phyloP scores from a whole-genome alignment of 2,113 vertebrate species.

The Onychorhynchus coronatus region DNA sequence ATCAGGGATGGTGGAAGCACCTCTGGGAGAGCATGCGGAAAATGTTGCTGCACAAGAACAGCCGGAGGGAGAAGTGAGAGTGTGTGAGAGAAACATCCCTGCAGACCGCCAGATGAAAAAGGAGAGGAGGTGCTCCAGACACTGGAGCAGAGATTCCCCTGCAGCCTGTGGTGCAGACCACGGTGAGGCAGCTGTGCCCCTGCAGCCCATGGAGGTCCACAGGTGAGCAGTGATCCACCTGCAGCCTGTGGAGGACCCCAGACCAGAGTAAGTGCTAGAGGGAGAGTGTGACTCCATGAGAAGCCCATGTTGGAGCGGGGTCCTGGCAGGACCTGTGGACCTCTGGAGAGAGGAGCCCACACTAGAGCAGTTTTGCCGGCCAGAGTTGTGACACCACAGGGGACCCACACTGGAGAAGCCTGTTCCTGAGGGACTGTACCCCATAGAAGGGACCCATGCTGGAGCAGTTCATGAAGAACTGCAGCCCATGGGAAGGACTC shows the following conservation, averaged over 20 bases:
- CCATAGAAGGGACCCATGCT: rapidly evolving
- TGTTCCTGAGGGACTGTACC: neutral
- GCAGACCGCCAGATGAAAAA: neutral
- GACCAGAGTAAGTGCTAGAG: rapidly evolving
- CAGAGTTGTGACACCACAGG: neutral
- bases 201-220: neutral
- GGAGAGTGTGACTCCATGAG: neutral
- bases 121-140: neutral
- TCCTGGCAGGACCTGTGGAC: neutral
- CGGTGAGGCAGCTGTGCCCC: neutral
- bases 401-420: neutral
- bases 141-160: neutral
- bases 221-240: too few species aligned
- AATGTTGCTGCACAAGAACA: neutral
- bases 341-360: neutral
- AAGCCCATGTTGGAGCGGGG: neutral
- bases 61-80: neutral
- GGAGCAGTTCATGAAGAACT: neutral
- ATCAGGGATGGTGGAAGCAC: neutral
- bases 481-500: neutral
- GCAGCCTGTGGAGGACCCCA: neutral
- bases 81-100: neutral
- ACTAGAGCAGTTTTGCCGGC: neutral
- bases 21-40: neutral
- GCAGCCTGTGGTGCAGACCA: rapidly evolving